A percentile compares a stretch with the other conserved stretches of the same genome.
Conservation (phyloP, 92 coral and sea anemone genomes). For the Montipora capitata region DNA sequence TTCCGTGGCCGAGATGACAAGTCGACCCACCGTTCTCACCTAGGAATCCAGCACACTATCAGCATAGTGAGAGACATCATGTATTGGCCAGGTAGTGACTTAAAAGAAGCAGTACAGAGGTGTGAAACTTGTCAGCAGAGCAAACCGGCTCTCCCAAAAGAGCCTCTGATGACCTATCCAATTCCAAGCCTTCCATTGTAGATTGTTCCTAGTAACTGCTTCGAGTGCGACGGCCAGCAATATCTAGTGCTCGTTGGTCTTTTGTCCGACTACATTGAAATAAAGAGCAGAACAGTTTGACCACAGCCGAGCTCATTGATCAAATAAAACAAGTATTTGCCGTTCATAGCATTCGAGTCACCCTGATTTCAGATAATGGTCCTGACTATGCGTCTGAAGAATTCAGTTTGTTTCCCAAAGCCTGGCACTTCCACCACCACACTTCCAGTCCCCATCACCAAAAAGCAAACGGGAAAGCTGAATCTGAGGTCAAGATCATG, state of each 20-base stretch:
- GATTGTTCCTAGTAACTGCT: slow-evolving; percentile 71
- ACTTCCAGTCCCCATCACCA: too few species aligned
- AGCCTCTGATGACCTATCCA: slow-evolving; percentile 72
- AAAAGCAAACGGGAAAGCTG: too few species aligned
- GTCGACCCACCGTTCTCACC: slow-evolving; percentile 64
- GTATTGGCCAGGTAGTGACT: slow-evolving; percentile 70
- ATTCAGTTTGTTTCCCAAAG: too few species aligned
- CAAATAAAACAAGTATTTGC: too few species aligned
- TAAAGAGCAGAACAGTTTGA: slow-evolving; percentile 70
- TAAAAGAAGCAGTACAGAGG: slow-evolving; percentile 10
- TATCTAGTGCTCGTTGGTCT: slow-evolving; percentile 29
- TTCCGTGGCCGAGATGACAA: slow-evolving; percentile 60
- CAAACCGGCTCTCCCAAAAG: slow-evolving; percentile 52
- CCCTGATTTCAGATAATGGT: too few species aligned
- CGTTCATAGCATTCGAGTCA: too few species aligned
- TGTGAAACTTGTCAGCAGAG: slow-evolving; percentile 53
- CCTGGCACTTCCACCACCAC: too few species aligned
- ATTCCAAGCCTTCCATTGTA: slow-evolving; percentile 75
- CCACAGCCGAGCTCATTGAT: too few species aligned
- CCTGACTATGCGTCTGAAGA: too few species aligned
- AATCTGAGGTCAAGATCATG: too few species aligned
- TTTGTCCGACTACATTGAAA: slow-evolving; percentile 29
- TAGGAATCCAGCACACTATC: slow-evolving; percentile 77
- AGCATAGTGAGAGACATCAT: slow-evolving; percentile 31
- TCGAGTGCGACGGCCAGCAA: slow-evolving; percentile 58